Base-by-base conservation (phyloP, 2,888 invertebrate genomes). In the Drosophila picticornis region DNA sequence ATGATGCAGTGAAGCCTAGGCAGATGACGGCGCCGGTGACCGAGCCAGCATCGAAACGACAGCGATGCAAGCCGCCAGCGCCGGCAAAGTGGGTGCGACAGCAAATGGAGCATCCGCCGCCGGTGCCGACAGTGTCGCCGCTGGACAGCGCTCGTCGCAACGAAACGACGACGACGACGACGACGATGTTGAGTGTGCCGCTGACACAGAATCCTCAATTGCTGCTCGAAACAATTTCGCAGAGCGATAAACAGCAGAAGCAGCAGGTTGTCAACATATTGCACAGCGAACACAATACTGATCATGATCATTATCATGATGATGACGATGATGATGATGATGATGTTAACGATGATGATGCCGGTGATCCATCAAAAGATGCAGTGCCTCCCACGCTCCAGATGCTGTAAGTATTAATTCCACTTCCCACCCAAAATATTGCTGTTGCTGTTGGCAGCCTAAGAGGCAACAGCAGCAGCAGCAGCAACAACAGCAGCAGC, bases 371-470 rank as follows among this genome's bases (percentile, higher is more conserved):
- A 5, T 60, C 67, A 36, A 52, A 40, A 56, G 71, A 81, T 13
- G 40, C 64, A 25, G 67, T 59, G 61, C 72, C 66, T 19, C 72
- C 56, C 55, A 73, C 74, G 31, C 70, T 81, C 22, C 75, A 84
- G 50, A 79, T 74, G 74, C 75, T 85, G 85, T 85, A 65, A 85
- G 85, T 87, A 81, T 34, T 38, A 31, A 32, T 50, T n/a, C 10
- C 25, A 22, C 34, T 32, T 27, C 6, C 22, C 52, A 22, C 2
- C 27, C n/a, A 22, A 29, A 9, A 16, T 22, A 6, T 32, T 51
- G 52, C 5, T 50, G 31, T 40, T 43, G 58, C 36, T 38, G 19
- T n/a, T n/a, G 11, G 46, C 43, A 51, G 27, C 46, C 40, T 6
- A 31, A 50, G 40, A 50, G 27, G 31, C 70, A 56, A 58, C 65